Evolutionary conservation across 2,113 vertebrate genomes (phyloP).

Genomic region (Uria lomvia): DNA sequence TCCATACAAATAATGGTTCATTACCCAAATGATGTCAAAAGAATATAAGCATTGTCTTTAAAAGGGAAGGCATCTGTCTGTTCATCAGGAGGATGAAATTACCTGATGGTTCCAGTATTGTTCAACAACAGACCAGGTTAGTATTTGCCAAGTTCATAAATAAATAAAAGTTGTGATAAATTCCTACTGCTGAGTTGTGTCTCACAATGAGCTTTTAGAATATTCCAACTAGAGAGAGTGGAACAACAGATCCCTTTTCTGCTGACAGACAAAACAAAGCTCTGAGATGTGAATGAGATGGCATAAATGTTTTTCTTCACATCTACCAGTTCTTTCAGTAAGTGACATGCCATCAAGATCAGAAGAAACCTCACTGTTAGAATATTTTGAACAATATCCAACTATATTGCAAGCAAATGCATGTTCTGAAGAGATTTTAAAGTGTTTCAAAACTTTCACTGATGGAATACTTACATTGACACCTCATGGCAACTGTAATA

Average conservation of each 20-base stretch:
- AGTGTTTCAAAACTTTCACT: background rate
- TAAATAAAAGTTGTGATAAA: background rate
- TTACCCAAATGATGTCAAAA: background rate
- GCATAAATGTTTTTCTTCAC: background rate
- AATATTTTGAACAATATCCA: background rate
- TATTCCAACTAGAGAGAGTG: background rate
- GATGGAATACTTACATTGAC: constrained; percentile 88
- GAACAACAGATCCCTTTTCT: background rate
- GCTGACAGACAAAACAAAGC: background rate
- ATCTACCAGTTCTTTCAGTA: background rate
- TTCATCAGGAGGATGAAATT: background rate
- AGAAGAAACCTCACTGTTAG: background rate
- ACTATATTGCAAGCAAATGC: background rate
- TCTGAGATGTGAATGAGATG: background rate
- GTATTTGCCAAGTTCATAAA: background rate
- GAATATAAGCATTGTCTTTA: background rate
- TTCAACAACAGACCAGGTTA: background rate
- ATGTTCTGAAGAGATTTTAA: background rate
- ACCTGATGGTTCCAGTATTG: background rate
- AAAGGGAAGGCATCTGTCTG: background rate
- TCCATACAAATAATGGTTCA: background rate
- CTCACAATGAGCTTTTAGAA: background rate
- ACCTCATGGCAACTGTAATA: constrained; percentile 98
- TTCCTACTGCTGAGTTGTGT: background rate
- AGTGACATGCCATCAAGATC: background rate